Evolutionary conservation across 2,888 invertebrate species (phyloP).

Genomic region (Caenorhabditis angaria): DNA sequence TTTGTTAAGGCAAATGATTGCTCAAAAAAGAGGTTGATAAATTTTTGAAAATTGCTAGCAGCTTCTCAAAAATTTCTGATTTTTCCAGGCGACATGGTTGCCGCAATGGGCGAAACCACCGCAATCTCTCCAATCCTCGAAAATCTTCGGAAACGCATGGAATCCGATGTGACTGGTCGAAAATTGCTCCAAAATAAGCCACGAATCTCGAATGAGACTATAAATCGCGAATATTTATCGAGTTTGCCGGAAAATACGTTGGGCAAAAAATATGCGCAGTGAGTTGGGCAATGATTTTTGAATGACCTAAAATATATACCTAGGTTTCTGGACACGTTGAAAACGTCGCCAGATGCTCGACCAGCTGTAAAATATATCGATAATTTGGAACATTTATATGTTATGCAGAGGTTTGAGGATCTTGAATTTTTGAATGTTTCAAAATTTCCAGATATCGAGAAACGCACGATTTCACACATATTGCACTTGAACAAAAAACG

Average conservation of each 20-base stretch:
- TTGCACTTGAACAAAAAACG: constrained; percentile 89
- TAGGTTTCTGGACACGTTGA: constrained; percentile 74
- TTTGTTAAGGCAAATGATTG: no score
- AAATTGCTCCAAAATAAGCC: constrained; percentile 83
- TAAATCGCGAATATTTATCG: constrained; percentile 81
- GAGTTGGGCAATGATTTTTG: not conserved
- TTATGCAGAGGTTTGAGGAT: constrained; percentile 84
- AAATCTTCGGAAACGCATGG: constrained; percentile 78
- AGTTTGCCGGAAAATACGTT: constrained; percentile 83
- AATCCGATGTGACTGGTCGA: constrained; percentile 81
- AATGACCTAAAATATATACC: constrained; percentile 7
- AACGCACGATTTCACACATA: constrained; percentile 93
- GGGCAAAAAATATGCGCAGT: constrained; percentile 84
- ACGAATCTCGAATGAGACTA: constrained; percentile 84
- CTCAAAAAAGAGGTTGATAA: no score
- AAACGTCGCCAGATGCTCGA: constrained; percentile 91
- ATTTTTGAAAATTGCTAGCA: no score
- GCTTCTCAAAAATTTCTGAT: not conserved
- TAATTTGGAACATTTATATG: constrained; percentile 88
- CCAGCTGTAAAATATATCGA: constrained; percentile 89
- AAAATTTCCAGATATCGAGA: constrained; percentile 81
- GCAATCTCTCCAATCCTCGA: constrained; percentile 78
- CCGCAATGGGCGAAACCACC: constrained; percentile 91
- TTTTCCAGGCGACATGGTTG: constrained; percentile 84
- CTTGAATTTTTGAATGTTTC: constrained; percentile 6